Evolutionary conservation across 2,113 vertebrate genomes (phyloP).

Genomic region (Rhodinocichla rosea): DNA sequence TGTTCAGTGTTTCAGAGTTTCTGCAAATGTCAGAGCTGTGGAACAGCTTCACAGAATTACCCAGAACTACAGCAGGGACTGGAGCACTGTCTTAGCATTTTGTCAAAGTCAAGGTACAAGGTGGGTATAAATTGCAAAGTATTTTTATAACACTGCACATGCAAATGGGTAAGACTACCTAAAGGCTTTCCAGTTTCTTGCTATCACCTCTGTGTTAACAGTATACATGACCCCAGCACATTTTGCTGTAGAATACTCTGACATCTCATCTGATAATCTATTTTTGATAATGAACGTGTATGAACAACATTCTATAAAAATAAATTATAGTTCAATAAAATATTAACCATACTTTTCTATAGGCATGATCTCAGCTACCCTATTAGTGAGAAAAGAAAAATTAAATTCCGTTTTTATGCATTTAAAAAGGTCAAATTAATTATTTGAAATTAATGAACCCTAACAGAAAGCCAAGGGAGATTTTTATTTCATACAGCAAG

Average conservation of each 20-base stretch:
- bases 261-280: slow-evolving; percentile 20
- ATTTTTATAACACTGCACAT: slow-evolving; percentile 24
- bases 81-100: background rate
- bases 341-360: background rate
- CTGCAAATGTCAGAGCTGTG: background rate
- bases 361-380: slow-evolving; percentile 54
- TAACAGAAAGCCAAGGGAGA: slow-evolving; percentile 37
- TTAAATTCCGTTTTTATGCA: slow-evolving; percentile 37
- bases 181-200: background rate
- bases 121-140: background rate
- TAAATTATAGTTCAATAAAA: slow-evolving; percentile 31
- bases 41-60: background rate
- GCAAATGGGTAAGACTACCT: background rate
- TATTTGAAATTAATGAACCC: slow-evolving; percentile 51
- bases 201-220: background rate
- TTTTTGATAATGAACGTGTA: slow-evolving; percentile 17
- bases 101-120: background rate
- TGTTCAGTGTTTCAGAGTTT: background rate
- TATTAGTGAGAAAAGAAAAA: slow-evolving; percentile 61
- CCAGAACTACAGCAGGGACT: background rate
- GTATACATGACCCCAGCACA: background rate
- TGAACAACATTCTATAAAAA: slow-evolving; percentile 56
- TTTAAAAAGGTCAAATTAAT: slow-evolving; percentile 44
- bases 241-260: background rate
- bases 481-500: background rate